A percentile compares a stretch with the other conserved stretches of the same genome.
These are phyloP conservation scores for Ictalurus punctatus DNA, from an alignment of 2,113 vertebrate species.

Conservation along the genomic window DNA sequence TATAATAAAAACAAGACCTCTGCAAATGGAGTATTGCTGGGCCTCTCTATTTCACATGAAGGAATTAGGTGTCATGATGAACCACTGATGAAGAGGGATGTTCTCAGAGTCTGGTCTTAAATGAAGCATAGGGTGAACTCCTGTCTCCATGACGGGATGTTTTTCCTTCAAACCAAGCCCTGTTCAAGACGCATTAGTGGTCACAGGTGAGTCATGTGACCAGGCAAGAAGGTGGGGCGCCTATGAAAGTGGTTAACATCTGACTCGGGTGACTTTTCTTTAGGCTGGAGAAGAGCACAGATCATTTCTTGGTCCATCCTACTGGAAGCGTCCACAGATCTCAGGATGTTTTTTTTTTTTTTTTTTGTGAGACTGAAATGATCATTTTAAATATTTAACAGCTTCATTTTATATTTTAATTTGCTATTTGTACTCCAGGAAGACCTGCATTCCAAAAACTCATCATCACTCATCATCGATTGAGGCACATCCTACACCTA, in stretches of 20 bases:
- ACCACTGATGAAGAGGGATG: conserved; percentile 47
- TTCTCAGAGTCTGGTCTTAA: conserved; percentile 56
- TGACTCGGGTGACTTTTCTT: conserved; percentile 64
- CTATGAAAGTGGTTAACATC: conserved; percentile 48
- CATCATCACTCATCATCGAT: neutral
- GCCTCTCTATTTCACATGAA: conserved; percentile 28
- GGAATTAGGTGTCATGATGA: conserved; percentile 52
- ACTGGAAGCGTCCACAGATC: neutral
- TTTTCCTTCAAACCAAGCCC: conserved; percentile 55
- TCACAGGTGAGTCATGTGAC: conserved; percentile 68
- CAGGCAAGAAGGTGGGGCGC: conserved; percentile 42
- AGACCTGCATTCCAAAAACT: neutral
- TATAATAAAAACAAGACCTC: conserved; percentile 36
- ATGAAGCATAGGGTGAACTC: conserved; percentile 59
- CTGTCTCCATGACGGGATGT: conserved; percentile 54
- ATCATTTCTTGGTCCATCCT: neutral
- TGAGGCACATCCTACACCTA: neutral
- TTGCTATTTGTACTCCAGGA: neutral
- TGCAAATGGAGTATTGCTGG: conserved; percentile 26
- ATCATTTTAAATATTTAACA: neutral
- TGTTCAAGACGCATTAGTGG: conserved; percentile 50
- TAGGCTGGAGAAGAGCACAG: conserved; percentile 28
- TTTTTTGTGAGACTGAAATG: neutral
- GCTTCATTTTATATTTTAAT: neutral
- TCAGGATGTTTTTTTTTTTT: neutral